Base-by-base conservation (phyloP, 2,888 invertebrate genomes). In the Oeneis ivallda region DNA sequence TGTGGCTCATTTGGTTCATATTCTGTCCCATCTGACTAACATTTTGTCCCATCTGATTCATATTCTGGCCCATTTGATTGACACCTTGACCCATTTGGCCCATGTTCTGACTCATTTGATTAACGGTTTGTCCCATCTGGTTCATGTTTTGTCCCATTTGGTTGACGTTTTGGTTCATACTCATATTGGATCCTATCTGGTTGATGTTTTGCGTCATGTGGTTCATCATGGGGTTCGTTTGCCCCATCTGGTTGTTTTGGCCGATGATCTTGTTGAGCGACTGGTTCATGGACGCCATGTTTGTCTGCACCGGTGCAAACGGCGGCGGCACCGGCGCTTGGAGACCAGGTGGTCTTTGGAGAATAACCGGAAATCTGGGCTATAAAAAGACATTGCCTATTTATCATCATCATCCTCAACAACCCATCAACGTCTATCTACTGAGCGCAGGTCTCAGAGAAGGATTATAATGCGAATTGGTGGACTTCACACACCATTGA, bases 291-390 rank as follows among this genome's bases (percentile, higher is more conserved):
- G 82, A 85, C 64, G 76, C 78, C 68, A 85, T 76, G 64, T 77
- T 80, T 52, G 75, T 72, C 78, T 84, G 81, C 9, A 87, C 90
- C 0, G 86, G 86, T 0, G 87, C 91, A 69, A 85, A 91, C 0
- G 90, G 89, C 41, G 92, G 72, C 0, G 90, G 86, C 1, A 89
- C 82, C 0, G 90, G 89, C 2, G 87, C 89, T 68, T 88, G 88
- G 0, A 92, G 75, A 0, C 90, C 90, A 0, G 89, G 90, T 0
- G 91, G 90, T 65, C 91, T 77, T 76, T 92, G 92, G 0, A 92
- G 77, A 45, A 92, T 90, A 1, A 92, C 87, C 0, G 87, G 90
- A 78, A 85, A 92, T 74, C 92, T 80, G 53, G 89, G 90, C 92
- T 92, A 81, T 1, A 78, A 81, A 13, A 58, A 57, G 49, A 62